Percentiles rank a stretch among this genome's conserved stretches.
Evolutionary conservation across 37 sponge, comb jelly and placozoan genomes (phyloP).

Genomic region (Halisarca cf. caerulea): DNA sequence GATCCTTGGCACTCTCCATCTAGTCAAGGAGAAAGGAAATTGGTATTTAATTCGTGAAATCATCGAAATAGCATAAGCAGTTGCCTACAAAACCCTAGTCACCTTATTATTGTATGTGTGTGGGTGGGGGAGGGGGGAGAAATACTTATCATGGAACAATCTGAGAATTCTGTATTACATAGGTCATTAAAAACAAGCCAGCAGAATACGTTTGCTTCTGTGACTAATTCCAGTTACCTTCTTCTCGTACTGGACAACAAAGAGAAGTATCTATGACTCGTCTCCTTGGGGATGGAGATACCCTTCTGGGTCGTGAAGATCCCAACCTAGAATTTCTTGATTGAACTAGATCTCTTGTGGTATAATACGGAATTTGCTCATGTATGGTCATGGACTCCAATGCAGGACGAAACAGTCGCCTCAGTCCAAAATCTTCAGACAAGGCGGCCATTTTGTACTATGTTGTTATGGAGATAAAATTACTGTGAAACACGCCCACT

Average conservation of each 20-base stretch:
- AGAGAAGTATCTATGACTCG: conserved; percentile 45
- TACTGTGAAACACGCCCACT: background rate
- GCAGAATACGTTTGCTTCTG: too few relatives aligned
- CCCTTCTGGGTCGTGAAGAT: background rate
- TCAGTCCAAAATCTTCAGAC: conserved; percentile 30
- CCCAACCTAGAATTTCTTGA: conserved; percentile 38
- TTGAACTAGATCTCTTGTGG: conserved; percentile 33
- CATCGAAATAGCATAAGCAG: too few relatives aligned
- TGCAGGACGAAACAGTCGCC: conserved; percentile 42
- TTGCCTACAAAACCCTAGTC: too few relatives aligned
- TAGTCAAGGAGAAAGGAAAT: too few relatives aligned
- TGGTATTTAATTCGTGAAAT: too few relatives aligned
- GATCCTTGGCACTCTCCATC: background rate
- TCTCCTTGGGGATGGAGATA: background rate
- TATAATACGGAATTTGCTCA: conserved; percentile 26
- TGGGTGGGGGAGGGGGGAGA: too few relatives aligned
- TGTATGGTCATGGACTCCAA: conserved; percentile 21
- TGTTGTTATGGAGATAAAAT: background rate
- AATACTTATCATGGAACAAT: too few relatives aligned
- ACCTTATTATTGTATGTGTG: too few relatives aligned
- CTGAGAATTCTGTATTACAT: too few relatives aligned
- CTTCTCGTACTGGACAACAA: conserved; percentile 6
- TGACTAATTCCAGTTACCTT: too few relatives aligned
- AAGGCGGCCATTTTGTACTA: conserved; percentile 16
- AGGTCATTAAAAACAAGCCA: too few relatives aligned